Conservation (phyloP, 2,888 invertebrate genomes). For the Antitype chi region DNA sequence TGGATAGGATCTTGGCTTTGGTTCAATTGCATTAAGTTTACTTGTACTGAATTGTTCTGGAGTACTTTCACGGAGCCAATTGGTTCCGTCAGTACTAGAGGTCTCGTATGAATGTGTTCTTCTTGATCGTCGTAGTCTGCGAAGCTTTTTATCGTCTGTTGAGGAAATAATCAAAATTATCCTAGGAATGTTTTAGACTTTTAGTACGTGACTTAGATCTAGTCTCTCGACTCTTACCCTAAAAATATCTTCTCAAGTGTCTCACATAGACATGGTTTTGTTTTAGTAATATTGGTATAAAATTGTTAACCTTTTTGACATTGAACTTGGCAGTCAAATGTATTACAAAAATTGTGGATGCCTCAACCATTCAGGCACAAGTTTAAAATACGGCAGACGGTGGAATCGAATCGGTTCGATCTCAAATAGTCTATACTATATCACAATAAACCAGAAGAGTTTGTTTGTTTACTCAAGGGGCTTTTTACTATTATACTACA, state of each 20-base stretch:
- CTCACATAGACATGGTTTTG: neutral
- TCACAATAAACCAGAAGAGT: no score
- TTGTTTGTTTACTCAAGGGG: no score
- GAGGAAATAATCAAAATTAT: neutral
- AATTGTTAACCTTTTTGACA: neutral
- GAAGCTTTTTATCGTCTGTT: constrained; percentile 67
- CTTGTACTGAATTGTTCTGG: constrained; percentile 87
- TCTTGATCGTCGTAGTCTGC: constrained; percentile 69
- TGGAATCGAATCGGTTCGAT: neutral
- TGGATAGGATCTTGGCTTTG: constrained; percentile 83
- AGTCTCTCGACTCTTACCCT: neutral
- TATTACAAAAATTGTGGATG: neutral
- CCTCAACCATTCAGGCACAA: neutral
- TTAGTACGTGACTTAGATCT: neutral
- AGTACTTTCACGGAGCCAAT: constrained; percentile 87
- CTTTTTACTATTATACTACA: no score
- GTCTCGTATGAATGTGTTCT: constrained; percentile 65
- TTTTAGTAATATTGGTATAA: neutral
- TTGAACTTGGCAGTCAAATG: neutral
- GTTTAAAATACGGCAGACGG: neutral
- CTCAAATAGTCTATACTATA: no score
- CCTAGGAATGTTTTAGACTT: neutral
- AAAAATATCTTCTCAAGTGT: neutral
- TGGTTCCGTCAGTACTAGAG: constrained; percentile 82
- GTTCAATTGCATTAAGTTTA: constrained; percentile 84